These are phyloP conservation scores for Odontamblyopus rebecca DNA, from an alignment of 2,797 vertebrate species.

Conservation along the genomic window DNA sequence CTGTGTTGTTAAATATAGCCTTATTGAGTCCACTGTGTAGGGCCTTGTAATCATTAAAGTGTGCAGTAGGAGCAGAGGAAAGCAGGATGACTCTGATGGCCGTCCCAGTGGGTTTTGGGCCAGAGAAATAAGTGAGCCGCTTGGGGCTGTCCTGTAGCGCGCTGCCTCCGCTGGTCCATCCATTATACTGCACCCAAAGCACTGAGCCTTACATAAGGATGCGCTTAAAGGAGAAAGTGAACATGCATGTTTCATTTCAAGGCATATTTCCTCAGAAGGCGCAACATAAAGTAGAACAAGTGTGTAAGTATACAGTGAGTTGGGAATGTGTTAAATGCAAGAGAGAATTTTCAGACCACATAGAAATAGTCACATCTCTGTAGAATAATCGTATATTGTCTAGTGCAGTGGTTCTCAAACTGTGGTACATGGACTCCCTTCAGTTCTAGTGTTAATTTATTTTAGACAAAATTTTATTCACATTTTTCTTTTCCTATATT, in stretches of 20 bases:
- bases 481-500: too few relatives aligned
- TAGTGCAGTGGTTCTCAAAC: too few relatives aligned
- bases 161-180: conserved; percentile 18
- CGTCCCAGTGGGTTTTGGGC: conserved; percentile 26
- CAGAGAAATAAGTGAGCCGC: conserved; percentile 36
- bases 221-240: conserved; percentile 1
- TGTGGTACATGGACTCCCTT: too few relatives aligned
- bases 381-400: too few relatives aligned
- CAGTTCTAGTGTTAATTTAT: too few relatives aligned
- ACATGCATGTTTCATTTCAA: conserved; percentile 9
- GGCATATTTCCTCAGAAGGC: not conserved
- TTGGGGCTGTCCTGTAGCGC: conserved; percentile 21
- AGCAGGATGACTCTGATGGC: conserved; percentile 38
- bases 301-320: not conserved
- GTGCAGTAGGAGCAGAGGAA: conserved; percentile 41
- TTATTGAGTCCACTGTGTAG: conserved; percentile 12
- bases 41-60: conserved; percentile 31
- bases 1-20: conserved; percentile 18
- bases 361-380: too few relatives aligned
- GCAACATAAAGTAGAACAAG: not conserved
- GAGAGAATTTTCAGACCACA: too few relatives aligned
- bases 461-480: too few relatives aligned
- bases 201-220: not conserved
- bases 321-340: not conserved
- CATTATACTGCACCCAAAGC: conserved; percentile 19